These are phyloP conservation scores for Drosophila guanche DNA, from an alignment of 1,140 invertebrate genomes.

Conservation along the genomic window DNA sequence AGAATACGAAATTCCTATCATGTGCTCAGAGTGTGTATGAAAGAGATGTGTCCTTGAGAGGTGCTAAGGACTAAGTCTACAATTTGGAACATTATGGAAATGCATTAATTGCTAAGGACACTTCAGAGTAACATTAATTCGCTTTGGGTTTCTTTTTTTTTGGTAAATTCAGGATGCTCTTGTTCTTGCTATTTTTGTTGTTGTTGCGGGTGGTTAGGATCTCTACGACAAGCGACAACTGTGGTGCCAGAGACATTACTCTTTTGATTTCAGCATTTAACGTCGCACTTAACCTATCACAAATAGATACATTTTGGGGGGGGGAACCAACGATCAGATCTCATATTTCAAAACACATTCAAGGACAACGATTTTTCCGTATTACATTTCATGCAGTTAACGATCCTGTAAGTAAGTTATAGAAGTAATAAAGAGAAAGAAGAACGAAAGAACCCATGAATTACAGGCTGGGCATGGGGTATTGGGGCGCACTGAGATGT, in stretches of 20 bases:
- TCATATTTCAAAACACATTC: conserved; percentile 74
- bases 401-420: conserved; percentile 79
- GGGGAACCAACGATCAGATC: conserved; percentile 39
- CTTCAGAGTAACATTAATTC: conserved; percentile 63
- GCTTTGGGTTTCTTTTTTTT: conserved; percentile 5
- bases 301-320: conserved; percentile 20
- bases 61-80: conserved; percentile 20
- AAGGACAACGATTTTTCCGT: conserved; percentile 82
- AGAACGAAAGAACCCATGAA: conserved; percentile 42
- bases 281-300: conserved; percentile 51
- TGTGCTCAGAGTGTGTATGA: conserved; percentile 17
- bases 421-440: conserved; percentile 44
- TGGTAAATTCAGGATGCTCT: no score
- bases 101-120: conserved; percentile 66
- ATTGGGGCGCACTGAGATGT: neutral
- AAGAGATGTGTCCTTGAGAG: conserved; percentile 9
- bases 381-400: conserved; percentile 84
- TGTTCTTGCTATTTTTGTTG: no score
- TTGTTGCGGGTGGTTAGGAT: conserved; percentile 28
- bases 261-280: conserved; percentile 22
- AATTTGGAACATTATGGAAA: conserved; percentile 25
- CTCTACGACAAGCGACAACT: conserved; percentile 16
- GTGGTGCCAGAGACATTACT: conserved; percentile 20
- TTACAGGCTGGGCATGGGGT: conserved; percentile 12
- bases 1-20: conserved; percentile 23